Conservation (phyloP, 35 echinoderm and acorn worm species). For the Hemicentrotus pulcherrimus region DNA sequence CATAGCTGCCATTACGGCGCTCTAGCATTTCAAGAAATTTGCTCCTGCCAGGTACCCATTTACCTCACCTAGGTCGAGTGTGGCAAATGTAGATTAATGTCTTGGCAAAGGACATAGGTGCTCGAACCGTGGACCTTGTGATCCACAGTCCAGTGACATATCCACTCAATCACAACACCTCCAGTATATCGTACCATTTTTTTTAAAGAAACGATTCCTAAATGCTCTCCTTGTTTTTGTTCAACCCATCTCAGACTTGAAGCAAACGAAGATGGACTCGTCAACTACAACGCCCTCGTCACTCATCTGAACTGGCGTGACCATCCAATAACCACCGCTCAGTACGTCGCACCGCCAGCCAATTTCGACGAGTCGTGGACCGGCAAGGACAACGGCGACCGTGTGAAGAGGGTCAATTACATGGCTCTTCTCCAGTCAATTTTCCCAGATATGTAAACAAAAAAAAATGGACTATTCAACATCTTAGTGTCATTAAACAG, state of each 20-base stretch:
- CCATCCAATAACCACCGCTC: constrained; percentile 54
- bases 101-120: too few species aligned
- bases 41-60: too few species aligned
- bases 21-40: too few species aligned
- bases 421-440: constrained; percentile 68
- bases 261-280: constrained; percentile 83
- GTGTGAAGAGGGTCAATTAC: constrained; percentile 84
- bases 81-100: too few species aligned
- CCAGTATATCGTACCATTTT: not conserved
- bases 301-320: constrained; percentile 88
- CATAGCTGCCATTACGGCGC: too few species aligned
- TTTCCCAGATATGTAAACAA: constrained; percentile 43
- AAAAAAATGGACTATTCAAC: not conserved
- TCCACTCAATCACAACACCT: too few species aligned
- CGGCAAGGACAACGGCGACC: constrained; percentile 51
- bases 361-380: constrained; percentile 78
- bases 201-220: not conserved
- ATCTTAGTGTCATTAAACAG: not conserved
- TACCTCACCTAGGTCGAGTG: too few species aligned
- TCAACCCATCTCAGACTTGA: constrained; percentile 74
- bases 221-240: not conserved
- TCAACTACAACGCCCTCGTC: constrained; percentile 85
- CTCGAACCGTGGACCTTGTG: too few species aligned
- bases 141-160: too few species aligned
- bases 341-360: constrained; percentile 75